Evolutionary conservation across 2,113 vertebrate species (phyloP).

Genomic region (Micronycteris hirsuta): DNA sequence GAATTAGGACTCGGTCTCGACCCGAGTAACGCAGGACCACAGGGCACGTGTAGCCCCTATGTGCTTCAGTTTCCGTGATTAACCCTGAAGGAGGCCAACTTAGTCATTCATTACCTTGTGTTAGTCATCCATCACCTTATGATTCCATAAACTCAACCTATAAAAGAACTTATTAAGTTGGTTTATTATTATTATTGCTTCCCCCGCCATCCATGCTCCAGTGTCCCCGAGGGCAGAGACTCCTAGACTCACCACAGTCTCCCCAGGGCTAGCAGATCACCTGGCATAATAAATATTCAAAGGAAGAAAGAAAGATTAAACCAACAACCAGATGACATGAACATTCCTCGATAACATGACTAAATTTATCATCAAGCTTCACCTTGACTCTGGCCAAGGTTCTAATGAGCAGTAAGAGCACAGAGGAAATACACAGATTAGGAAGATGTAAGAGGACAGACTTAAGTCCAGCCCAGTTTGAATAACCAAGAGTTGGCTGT

Average conservation of each 20-base stretch:
- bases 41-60: neutral
- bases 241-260: neutral
- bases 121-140: neutral
- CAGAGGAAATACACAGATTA: neutral
- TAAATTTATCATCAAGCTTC: neutral
- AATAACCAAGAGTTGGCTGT: neutral
- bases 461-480: neutral
- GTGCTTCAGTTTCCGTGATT: neutral
- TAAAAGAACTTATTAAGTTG: neutral
- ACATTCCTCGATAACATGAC: neutral
- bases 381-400: neutral
- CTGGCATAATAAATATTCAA: neutral
- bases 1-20: neutral
- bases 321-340: neutral
- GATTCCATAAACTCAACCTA: neutral
- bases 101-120: neutral
- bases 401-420: neutral
- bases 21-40: neutral
- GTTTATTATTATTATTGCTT: neutral
- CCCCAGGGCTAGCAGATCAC: neutral
- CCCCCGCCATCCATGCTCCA: neutral
- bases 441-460: neutral
- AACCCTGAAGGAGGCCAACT: neutral
- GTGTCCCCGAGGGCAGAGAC: neutral
- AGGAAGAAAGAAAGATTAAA: neutral